Evolutionary conservation across 2,888 invertebrate species (phyloP).

Genomic region (Scaptomyza flava): DNA sequence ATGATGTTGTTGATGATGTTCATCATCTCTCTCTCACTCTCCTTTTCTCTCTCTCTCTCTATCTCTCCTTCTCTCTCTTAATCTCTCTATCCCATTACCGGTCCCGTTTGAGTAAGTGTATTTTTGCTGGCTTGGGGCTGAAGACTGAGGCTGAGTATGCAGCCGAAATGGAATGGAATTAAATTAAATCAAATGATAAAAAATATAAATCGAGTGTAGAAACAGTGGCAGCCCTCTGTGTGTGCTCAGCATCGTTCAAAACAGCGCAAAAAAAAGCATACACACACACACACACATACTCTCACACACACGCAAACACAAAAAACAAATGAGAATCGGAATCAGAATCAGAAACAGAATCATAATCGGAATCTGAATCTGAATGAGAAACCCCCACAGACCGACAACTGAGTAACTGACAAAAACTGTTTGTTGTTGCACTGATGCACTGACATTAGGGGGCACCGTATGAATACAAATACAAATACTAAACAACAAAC

Average conservation of each 20-base stretch:
- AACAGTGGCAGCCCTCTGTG: slow-evolving; percentile 78
- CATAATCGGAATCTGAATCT: slow-evolving; percentile 38
- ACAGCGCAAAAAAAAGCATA: slow-evolving; percentile 3
- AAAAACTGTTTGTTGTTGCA: slow-evolving; percentile 12
- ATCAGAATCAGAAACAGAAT: slow-evolving; percentile 48
- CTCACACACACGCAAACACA: slow-evolving; percentile 9
- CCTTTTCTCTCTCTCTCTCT: slow-evolving; percentile 3
- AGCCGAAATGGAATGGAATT: slow-evolving; percentile 79
- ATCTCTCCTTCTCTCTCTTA: slow-evolving; percentile 2
- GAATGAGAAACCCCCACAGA: slow-evolving; percentile 52
- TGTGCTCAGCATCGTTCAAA: slow-evolving; percentile 32
- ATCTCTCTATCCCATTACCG: slow-evolving; percentile 22
- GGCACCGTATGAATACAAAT: slow-evolving; percentile 26
- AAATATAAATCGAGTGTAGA: slow-evolving; percentile 79
- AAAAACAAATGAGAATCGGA: slow-evolving; percentile 51
- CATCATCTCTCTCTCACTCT: slow-evolving; percentile 13
- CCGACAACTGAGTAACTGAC: slow-evolving; percentile 43
- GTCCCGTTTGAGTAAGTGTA: slow-evolving; percentile 15
- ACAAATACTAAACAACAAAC: neutral
- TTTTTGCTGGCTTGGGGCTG: slow-evolving; percentile 20
- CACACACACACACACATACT: slow-evolving; percentile 19
- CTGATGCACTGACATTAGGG: slow-evolving; percentile 49
- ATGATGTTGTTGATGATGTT: slow-evolving; percentile 23
- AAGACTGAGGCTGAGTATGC: slow-evolving; percentile 41
- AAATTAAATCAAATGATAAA: slow-evolving; percentile 83